phyloP scores from a whole-genome alignment of 1,140 invertebrate genomes.

The Dufourea novaeangliae region DNA sequence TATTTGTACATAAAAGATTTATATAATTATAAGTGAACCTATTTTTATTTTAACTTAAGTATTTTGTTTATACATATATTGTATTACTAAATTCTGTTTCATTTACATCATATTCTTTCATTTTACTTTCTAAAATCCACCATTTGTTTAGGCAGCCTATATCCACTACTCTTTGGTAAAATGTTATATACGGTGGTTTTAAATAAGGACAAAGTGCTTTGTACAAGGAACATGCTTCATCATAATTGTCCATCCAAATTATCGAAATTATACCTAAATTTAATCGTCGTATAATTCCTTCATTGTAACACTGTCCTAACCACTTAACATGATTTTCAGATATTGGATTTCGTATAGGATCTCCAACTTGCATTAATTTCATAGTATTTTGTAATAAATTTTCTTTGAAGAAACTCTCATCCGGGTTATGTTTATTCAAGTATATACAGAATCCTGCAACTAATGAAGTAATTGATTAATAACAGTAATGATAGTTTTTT shows the following conservation, averaged over 20 bases:
- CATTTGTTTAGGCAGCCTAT: slow-evolving; percentile 89
- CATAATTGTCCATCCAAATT: slow-evolving; percentile 88
- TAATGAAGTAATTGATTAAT: slow-evolving; percentile 2
- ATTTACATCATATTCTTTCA: slow-evolving; percentile 71
- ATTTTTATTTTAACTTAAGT: neutral
- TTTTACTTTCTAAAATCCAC: slow-evolving; percentile 82
- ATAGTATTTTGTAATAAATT: slow-evolving; percentile 83
- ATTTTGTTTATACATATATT: slow-evolving; percentile 6
- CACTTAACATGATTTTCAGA: slow-evolving; percentile 85
- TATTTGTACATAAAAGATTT: slow-evolving; percentile 7
- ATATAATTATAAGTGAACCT: neutral
- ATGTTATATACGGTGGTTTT: slow-evolving; percentile 83
- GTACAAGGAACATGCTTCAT: slow-evolving; percentile 85
- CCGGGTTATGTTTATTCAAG: slow-evolving; percentile 84
- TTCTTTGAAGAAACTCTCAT: slow-evolving; percentile 84
- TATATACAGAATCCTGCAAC: slow-evolving; percentile 78
- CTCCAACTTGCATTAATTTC: slow-evolving; percentile 85
- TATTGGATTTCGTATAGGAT: slow-evolving; percentile 85
- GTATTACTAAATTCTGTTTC: slow-evolving; percentile 61
- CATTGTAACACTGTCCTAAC: slow-evolving; percentile 85
- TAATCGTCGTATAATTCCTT: slow-evolving; percentile 84
- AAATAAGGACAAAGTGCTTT: slow-evolving; percentile 88
- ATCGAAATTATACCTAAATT: slow-evolving; percentile 88
- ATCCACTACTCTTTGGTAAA: slow-evolving; percentile 87
- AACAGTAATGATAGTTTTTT: neutral